Percentiles rank a stretch among this genome's conserved stretches.
Conservation (phyloP, 2,888 invertebrate species). For the Heliconius aoede region DNA sequence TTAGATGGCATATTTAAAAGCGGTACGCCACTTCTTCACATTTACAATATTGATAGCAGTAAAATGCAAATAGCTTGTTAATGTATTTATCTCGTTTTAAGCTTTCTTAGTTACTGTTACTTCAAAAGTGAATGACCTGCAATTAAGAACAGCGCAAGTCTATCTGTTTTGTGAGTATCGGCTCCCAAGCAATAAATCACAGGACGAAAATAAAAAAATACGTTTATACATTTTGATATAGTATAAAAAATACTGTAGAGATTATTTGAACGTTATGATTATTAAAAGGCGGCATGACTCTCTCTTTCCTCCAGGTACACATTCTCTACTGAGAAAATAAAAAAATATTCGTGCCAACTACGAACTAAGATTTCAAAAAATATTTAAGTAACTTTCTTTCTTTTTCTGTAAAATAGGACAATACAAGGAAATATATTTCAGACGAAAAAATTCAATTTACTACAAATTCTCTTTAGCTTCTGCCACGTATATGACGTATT, state of each 20-base stretch:
- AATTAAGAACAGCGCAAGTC: background rate
- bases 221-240: background rate
- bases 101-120: slow-evolving; percentile 23
- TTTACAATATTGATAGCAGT: slow-evolving; percentile 21
- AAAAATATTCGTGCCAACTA: too few species aligned
- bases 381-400: too few species aligned
- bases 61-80: slow-evolving; percentile 23
- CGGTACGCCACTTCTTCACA: background rate
- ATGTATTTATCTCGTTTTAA: slow-evolving; percentile 11
- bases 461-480: background rate
- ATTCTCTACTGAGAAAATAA: background rate
- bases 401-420: background rate
- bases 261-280: background rate
- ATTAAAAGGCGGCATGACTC: background rate
- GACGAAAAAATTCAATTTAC: background rate
- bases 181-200: background rate
- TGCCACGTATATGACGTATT: background rate
- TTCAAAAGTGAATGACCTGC: slow-evolving; percentile 21
- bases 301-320: background rate
- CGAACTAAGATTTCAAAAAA: too few species aligned
- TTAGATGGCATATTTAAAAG: background rate
- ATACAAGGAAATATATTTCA: background rate
- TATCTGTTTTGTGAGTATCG: background rate
- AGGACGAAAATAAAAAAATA: background rate
- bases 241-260: background rate